phyloP scores from a whole-genome alignment of 1,140 invertebrate genomes.

The Conus betulinus region DNA sequence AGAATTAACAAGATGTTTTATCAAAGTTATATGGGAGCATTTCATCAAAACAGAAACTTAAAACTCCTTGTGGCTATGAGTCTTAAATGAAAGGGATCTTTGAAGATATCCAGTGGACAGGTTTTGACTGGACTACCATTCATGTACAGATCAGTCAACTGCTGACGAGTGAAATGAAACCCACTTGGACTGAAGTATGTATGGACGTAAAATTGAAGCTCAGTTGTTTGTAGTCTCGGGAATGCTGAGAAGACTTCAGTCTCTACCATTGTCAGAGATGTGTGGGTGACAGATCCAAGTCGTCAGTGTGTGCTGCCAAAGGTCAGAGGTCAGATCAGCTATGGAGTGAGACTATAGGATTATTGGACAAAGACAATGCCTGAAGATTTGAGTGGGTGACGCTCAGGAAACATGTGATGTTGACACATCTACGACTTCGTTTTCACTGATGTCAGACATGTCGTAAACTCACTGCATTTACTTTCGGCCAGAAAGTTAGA shows the following conservation, averaged over 20 bases:
- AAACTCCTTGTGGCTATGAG: conserved; percentile 37
- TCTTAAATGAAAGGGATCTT: conserved; percentile 9
- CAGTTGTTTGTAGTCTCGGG: background rate
- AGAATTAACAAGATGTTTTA: background rate
- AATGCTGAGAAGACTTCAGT: conserved; percentile 8
- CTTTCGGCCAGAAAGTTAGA: background rate
- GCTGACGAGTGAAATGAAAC: background rate
- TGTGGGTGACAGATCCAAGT: no score
- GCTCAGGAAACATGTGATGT: background rate
- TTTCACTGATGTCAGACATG: conserved; percentile 20
- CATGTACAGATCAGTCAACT: background rate
- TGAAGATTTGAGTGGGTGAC: conserved; percentile 16
- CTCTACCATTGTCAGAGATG: conserved; percentile 9
- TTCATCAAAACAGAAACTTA: conserved; percentile 45
- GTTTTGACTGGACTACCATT: background rate
- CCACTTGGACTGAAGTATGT: background rate
- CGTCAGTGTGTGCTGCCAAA: background rate
- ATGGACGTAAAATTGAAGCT: background rate
- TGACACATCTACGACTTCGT: conserved; percentile 18
- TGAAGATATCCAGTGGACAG: conserved; percentile 31
- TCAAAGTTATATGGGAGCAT: conserved; percentile 38
- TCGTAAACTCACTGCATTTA: background rate
- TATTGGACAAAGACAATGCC: conserved; percentile 18
- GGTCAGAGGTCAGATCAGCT: background rate
- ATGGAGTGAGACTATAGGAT: background rate